Base-by-base conservation (phyloP, 2,113 vertebrate species). In the Axis porcinus region DNA sequence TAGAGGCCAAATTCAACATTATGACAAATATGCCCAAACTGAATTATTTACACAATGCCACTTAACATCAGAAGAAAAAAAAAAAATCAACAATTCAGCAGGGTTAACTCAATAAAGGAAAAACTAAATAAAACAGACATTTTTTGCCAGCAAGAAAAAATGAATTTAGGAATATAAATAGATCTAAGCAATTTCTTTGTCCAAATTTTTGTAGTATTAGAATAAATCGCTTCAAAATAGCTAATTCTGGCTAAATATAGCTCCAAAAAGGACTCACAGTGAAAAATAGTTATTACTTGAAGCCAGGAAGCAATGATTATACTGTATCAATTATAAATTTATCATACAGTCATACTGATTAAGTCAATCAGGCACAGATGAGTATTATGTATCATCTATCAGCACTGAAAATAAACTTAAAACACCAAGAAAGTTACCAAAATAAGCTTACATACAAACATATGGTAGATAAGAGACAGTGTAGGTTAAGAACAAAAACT, bases 101-200 rank as follows among this genome's bases (percentile, higher is more conserved):
- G 36, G 90, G 57, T 47, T 15, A 76, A 54, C 47, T 76, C 8
- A 78, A 97, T 84, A 95, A 94, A 86, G 84, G 50, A 76, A 96
- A 93, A 90, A 40, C 43, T 95, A 96, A 97, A 92, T 79, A 70
- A 97, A 70, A 96, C 16, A 92, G 12, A 87, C 6, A 50, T 60
- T 60, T 83, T 90, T 97, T 96, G 92, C 15, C 58, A 94, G 19
- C 2, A 87, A 96, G 27, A 40, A 97, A 97, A 97, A 97, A 95
- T 83, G 28, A 96, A 70, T 96, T 94, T n/a, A 92, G 58, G n/a
- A 96, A 62, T 96, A 97, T 83, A 97, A 98, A 97, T 82, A 97
- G 76, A 94, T 93, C 94, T 91, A 78, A 92, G 81, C 76, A 90
- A 83, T 89, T 85, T 92, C 67, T 97, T 96, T 94, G 58, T 57